Evolutionary conservation across 2,797 vertebrate genomes (phyloP), one percentile per base, ranked within the genome.

Genomic region (Allobates femoralis): DNA sequence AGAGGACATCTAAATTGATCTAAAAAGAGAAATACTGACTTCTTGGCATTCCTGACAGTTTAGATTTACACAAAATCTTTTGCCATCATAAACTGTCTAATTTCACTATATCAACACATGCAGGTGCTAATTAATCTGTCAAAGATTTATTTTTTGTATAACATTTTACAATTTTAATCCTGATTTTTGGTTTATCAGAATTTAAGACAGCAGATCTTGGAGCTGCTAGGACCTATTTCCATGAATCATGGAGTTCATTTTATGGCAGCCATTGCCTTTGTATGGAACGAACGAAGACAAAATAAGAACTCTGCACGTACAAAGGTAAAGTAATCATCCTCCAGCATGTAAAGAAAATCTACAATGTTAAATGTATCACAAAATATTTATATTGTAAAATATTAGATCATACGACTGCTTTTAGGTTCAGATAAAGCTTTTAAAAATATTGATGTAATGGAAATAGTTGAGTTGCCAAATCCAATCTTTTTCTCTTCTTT

Each of bases 221-320:
- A 99, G 91, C 95, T 99, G 62, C 89, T 99, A 84, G 98, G 98
- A 19, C 98, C 98, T 10, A 99, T 99, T 92, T 99, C 98, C 89
- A 99, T 99, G 98, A 98, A 99, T 93, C 98, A 99, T 0, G 98
- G 98, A 0, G 96, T 98, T 89, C 97, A 99, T 89, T 99, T 99
- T 91, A 99, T 99, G 98, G 98, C 98, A 89, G 98, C 98, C n/a
- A 96, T 99, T 86, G 98, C 98, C 0, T 99, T 98, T 84, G 98
- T 99, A 41, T 99, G 98, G 98, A 99, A 99, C 90, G 98, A 99
- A 92, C 96, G 98, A 91, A 98, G 95, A 87, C 96, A 96, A 85
- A 94, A 94, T 84, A 98, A 97, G 92, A 92, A 92, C 41, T 88
- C 94, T 66, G 92, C 94, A 53, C 96, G 97, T 90, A 96, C 96